Conservation (phyloP, 2,888 invertebrate genomes). For the Dilophus febrilis region DNA sequence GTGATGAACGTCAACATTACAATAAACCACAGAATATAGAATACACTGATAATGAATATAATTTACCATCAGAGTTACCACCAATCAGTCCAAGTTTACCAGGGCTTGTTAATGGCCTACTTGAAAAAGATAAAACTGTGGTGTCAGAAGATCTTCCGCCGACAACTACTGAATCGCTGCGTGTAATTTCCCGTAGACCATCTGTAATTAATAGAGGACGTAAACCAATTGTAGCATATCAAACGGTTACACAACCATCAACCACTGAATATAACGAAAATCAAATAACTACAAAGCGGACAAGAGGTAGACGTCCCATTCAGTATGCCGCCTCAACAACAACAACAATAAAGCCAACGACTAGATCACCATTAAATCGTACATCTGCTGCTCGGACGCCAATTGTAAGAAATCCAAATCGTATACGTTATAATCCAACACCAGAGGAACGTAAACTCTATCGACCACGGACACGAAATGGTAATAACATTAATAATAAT, state of each 20-base stretch:
- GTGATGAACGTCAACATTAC: no score
- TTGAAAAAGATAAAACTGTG: constrained; percentile 30
- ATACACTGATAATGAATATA: constrained; percentile 19
- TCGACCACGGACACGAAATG: constrained; percentile 16
- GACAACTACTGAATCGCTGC: constrained; percentile 28
- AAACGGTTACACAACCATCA: constrained; percentile 17
- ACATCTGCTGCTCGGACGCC: constrained; percentile 17
- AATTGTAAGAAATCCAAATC: constrained; percentile 25
- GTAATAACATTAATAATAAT: neutral
- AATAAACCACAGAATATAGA: no score
- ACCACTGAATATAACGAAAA: constrained; percentile 22
- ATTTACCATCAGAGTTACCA: constrained; percentile 37
- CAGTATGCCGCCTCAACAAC: constrained; percentile 16
- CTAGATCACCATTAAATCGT: constrained; percentile 10
- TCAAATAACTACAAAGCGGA: constrained; percentile 21
- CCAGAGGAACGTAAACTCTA: constrained; percentile 24
- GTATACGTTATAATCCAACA: constrained; percentile 28
- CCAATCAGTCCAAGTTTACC: constrained; percentile 40
- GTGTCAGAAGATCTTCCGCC: constrained; percentile 25
- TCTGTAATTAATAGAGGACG: constrained; percentile 31
- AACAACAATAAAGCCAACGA: constrained; percentile 8
- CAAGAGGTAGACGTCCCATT: constrained; percentile 29
- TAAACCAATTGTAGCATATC: constrained; percentile 22
- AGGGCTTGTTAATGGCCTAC: constrained; percentile 40
- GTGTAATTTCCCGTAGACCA: constrained; percentile 22